Evolutionary conservation across 2,888 invertebrate species (phyloP), one percentile per base, ranked within the genome.

Genomic region (Metallyticus violacea): DNA sequence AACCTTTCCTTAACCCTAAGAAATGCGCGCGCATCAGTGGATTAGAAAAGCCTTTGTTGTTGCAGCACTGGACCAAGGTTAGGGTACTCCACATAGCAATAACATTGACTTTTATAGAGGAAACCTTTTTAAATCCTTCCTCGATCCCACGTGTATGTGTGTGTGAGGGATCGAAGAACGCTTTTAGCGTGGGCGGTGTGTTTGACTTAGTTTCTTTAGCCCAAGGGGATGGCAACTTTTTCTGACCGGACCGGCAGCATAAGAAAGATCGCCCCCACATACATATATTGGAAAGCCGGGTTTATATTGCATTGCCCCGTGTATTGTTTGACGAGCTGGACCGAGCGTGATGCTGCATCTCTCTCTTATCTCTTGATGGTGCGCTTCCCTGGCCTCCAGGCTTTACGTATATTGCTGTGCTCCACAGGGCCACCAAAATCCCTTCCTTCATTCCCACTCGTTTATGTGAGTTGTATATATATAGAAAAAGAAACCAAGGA

Each of bases 41-140:
- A 83, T 83, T 83, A 83, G 62, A 28, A 62, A 62, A 22, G 40
- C 15, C 40, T 62, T 62, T 62, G 40, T 62, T 62, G 40, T 62
- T 62, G 15, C 40, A 15, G 40, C 40, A 2, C 15, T 22, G 40
- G 40, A 62, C 40, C 40, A 62, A 62, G 40, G 40, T 26, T n/a
- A n/a, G n/a, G n/a, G n/a, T 26, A n/a, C 83, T 29, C 29, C 83
- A 83, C 83, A 77, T 83, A 77, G 77, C 83, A 83, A 83, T 83
- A 83, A 83, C 83, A 83, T 77, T 83, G 77, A 83, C 77, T 28
- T 83, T 83, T 83, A 77, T 77, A 77, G 83, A 77, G 83, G 77
- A 83, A 83, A 77, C 83, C 83, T 83, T 83, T 83, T 29, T 77
- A 83, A 28, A 28, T n/a, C 62, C 81, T 27, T 22, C 27, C 2